Evolutionary conservation across 2,888 invertebrate species (phyloP).

Genomic region (Mayetiola destructor): DNA sequence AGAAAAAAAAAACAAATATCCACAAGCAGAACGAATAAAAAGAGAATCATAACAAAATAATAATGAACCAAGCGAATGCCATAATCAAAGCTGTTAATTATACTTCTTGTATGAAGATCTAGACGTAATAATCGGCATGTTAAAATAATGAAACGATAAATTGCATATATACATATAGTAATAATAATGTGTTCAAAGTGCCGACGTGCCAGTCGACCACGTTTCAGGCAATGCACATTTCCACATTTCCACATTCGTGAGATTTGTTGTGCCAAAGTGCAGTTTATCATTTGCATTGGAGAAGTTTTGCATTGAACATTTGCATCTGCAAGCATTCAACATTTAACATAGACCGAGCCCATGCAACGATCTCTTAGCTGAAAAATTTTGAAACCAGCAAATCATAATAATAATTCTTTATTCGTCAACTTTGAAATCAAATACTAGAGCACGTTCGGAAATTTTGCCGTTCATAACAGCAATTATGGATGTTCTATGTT

Average conservation of each 20-base stretch:
- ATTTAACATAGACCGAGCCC: too few species aligned
- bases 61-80: not conserved
- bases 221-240: too few species aligned
- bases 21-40: too few species aligned
- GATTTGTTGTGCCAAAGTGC: too few species aligned
- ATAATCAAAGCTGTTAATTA: slow-evolving; percentile 2
- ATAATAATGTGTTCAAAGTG: too few species aligned
- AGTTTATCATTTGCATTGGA: too few species aligned
- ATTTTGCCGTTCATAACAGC: slow-evolving; percentile 21
- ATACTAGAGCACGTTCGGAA: slow-evolving; percentile 23
- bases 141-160: slow-evolving; percentile 2
- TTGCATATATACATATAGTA: too few species aligned
- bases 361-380: too few species aligned
- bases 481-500: slow-evolving; percentile 20
- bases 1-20: not conserved
- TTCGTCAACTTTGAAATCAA: slow-evolving; percentile 16
- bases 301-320: too few species aligned
- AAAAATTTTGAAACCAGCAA: not conserved
- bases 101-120: not conserved
- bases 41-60: not conserved
- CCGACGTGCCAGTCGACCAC: too few species aligned
- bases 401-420: slow-evolving; percentile 8
- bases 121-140: not conserved
- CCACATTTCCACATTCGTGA: too few species aligned
- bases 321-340: too few species aligned